Percentiles rank a stretch among this genome's conserved stretches.
Conservation (phyloP, 2,797 vertebrate species). For the Enteromius trimaculatus region DNA sequence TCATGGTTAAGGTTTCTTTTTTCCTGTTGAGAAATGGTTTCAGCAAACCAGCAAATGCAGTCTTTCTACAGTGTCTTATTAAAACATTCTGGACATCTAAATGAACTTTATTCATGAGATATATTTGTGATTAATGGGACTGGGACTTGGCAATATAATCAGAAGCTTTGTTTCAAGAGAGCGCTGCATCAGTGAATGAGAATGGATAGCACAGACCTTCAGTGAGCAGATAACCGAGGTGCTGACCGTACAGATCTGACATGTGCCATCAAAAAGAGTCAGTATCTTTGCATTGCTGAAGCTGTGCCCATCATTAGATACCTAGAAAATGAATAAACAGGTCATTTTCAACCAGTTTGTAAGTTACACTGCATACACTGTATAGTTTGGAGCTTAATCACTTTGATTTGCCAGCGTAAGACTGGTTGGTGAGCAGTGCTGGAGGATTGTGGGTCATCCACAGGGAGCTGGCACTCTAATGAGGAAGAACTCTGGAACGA, state of each 20-base stretch:
- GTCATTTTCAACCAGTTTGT: not conserved
- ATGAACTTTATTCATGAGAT: not conserved
- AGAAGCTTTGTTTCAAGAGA: not conserved
- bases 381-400: constrained; percentile 57
- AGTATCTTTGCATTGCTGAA: constrained; percentile 89
- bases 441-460: constrained; percentile 62
- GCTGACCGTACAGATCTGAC: constrained; percentile 82
- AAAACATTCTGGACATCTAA: not conserved
- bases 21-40: constrained; percentile 8
- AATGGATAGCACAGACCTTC: constrained; percentile 75
- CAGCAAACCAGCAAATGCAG: not conserved
- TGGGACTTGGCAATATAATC: not conserved
- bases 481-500: constrained; percentile 76
- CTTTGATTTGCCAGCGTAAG: constrained; percentile 89
- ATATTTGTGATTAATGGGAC: not conserved
- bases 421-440: constrained; percentile 72
- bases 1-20: not conserved
- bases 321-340: constrained; percentile 70
- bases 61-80: not conserved
- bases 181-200: not conserved
- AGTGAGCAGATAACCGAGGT: constrained; percentile 77
- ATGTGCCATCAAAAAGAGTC: constrained; percentile 84
- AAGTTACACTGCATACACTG: not conserved
- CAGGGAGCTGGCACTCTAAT: constrained; percentile 84
- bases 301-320: constrained; percentile 89